Evolutionary conservation across 1,140 invertebrate genomes (phyloP), one percentile per base, ranked within the genome.

Genomic region (Drosophila mayri): DNA sequence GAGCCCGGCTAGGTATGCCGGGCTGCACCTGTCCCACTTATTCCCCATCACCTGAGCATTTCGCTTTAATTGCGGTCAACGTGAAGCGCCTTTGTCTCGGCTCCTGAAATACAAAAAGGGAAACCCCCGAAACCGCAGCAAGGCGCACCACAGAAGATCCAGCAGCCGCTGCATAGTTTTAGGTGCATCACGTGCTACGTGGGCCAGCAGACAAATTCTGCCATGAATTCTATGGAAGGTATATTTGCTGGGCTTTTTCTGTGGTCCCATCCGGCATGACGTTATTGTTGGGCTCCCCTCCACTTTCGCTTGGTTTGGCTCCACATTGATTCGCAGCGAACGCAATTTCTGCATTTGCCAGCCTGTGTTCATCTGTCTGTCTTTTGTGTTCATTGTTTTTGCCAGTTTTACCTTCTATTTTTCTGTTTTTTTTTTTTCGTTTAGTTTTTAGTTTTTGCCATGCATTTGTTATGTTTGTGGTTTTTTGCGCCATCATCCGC

Each of bases 41-140:
- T 38, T 16, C 46, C 54, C 62, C 62, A 52, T 65, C 59, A 79
- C 70, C 70, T 68, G 76, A 50, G 47, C 66, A 73, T 77, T 87
- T 77, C 64, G 80, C 67, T 57, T 80, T 87, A 87, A 87, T 87
- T 87, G 83, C 84, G 83, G 83, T 87, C 83, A 88, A 66, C 84
- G 60, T 88, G 79, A 85, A 79, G 74, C 67, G 70, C 80, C 80
- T 87, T 80, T 84, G 76, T 84, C 76, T 77, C 60, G 50, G 30
- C 32, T 35, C 22, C 75, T 38, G 73, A 72, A 73, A 50, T 72
- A 43, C 67, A 72, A 72, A 73, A 50, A 37, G 40, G 68, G 67
- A 65, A 76, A 41, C 30, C 28, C 43, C 43, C 43, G 32, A 57
- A 50, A 32, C 44, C 37, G 60, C 66, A 78, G 60, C 66, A 82